Base-by-base conservation (phyloP, 2,797 vertebrate species). In the Parambassis ranga region DNA sequence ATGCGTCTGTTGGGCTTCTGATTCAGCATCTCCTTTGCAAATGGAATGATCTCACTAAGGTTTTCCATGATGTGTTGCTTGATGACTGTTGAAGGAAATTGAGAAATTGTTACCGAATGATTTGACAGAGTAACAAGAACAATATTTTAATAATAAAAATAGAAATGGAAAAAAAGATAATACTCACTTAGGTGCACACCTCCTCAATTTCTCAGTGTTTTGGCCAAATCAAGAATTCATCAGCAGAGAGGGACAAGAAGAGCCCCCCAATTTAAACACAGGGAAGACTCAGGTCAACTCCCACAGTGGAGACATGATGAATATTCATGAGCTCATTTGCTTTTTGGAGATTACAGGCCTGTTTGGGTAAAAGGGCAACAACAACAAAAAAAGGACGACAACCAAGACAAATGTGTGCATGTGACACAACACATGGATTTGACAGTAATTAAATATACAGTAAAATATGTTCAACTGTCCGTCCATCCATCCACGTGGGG, bases 11-110 rank as follows among this genome's bases (percentile, higher is more conserved):
- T 89, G 71, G 93, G 89, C 83, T 77, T 92, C 88, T 93, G 93
- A 61, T 81, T 79, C 43, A 96, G 77, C 89, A 97, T 87, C 69
- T 96, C 95, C 37, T 82, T 95, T 32, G 93, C 93, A 3, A 98
- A 96, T 4, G 94, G 94, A 57, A 97, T 87, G 71, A 97, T 83
- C 81, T 97, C 94, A 0, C 90, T 89, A 43, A 94, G 77, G 10
- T 81, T 90, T 46, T 95, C 93, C 95, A 97, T 98, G 3, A 20
- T 66, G 4, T 39, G 11, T 36, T 52, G 11, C 41, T 44, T 35
- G 47, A 31, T 44, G n/a, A 28, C 23, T 89, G 59, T 48, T 43
- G 26, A 52, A 28, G 4, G 1, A 27, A 59, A 59, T 76, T 7
- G 3, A 37, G 4, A 42, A 16, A 15, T 11, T 6, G 7, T 20